These are phyloP conservation scores for Machaerirhynchus nigripectus DNA, from an alignment of 2,113 vertebrate genomes.

Conservation along the genomic window DNA sequence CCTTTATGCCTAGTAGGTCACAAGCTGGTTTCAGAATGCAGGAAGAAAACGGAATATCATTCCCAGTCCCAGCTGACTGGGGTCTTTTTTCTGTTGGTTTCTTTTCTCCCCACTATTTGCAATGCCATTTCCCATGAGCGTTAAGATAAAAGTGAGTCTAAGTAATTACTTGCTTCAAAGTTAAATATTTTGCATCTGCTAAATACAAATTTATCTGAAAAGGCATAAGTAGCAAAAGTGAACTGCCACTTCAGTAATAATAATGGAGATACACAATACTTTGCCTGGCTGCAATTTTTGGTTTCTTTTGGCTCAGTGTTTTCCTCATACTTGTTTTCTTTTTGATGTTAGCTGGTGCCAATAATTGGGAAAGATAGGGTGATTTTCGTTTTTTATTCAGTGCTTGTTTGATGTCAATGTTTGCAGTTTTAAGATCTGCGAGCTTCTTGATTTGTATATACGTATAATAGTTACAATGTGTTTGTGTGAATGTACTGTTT, in stretches of 20 bases:
- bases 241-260: not conserved
- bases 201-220: not conserved
- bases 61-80: not conserved
- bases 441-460: not conserved
- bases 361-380: not conserved
- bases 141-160: not conserved
- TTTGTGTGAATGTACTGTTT: not conserved
- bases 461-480: not conserved
- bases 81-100: not conserved
- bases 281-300: not conserved
- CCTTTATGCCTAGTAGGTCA: not conserved
- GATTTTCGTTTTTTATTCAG: not conserved
- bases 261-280: not conserved
- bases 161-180: not conserved
- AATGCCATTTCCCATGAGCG: not conserved
- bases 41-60: not conserved
- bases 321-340: not conserved
- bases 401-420: not conserved
- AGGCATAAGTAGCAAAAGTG: fast-evolving
- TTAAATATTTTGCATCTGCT: not conserved
- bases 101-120: not conserved
- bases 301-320: not conserved
- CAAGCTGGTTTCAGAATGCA: not conserved
- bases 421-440: not conserved
- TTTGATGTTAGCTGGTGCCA: not conserved